phyloP scores from a whole-genome alignment of 2,113 vertebrate species.

The Cyprinus carpio region DNA sequence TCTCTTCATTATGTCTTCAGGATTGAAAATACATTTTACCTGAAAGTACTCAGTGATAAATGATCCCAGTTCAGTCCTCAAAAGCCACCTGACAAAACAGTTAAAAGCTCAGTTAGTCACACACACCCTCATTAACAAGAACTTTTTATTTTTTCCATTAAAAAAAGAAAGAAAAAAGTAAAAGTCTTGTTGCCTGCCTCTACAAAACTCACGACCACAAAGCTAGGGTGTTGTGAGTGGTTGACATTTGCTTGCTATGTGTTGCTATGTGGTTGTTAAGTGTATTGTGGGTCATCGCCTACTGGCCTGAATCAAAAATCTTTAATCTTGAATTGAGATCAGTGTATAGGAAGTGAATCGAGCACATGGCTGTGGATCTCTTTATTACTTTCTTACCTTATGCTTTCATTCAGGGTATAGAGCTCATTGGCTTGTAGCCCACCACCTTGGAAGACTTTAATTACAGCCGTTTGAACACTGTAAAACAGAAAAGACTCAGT shows the following conservation, averaged over 20 bases:
- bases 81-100: slow-evolving; percentile 80
- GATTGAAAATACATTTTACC: slow-evolving; percentile 67
- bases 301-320: not conserved
- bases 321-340: not conserved
- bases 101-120: not conserved
- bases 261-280: not conserved
- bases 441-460: slow-evolving; percentile 93
- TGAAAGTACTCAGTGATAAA: slow-evolving; percentile 96
- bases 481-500: slow-evolving; percentile 38
- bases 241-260: not conserved
- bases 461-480: slow-evolving; percentile 93
- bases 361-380: not conserved
- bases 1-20: not conserved
- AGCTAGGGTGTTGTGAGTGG: no score
- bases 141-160: not conserved
- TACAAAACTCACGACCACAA: not conserved
- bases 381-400: slow-evolving; percentile 79
- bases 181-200: no score
- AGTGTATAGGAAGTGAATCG: not conserved
- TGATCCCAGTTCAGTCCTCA: slow-evolving; percentile 93
- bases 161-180: no score
- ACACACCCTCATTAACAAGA: not conserved
- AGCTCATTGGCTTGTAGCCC: slow-evolving; percentile 88
- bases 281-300: not conserved
- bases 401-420: slow-evolving; percentile 88